Evolutionary conservation across 2,888 invertebrate species (phyloP), one percentile per base, ranked within the genome.

Genomic region (Sphinx pinastri): DNA sequence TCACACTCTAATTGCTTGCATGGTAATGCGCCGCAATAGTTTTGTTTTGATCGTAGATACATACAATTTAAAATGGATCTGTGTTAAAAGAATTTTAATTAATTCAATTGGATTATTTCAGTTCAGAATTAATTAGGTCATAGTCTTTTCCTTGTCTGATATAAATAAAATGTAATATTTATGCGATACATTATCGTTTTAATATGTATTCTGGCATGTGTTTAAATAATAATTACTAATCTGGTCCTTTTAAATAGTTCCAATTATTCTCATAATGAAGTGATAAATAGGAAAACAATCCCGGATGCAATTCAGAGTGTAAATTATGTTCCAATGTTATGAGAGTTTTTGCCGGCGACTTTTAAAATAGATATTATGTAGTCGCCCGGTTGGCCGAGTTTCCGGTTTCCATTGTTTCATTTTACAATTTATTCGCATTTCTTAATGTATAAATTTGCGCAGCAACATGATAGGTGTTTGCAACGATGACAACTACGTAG

Each of bases 401-500:
- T 63, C 63, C 63, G 63, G 63, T 63, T 63, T 63, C 63, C 63
- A 63, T 63, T 63, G 63, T 63, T 63, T 63, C 63, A 63, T 63
- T 63, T 63, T 63, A 63, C 63, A 63, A 63, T 63, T 63, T 49
- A 63, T 63, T 49, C 63, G 63, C 49, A 63, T 63, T 63, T 63
- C 63, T 63, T 49, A 63, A 63, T 49, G 63, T 63, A 63, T 63
- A 49, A 63, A 13, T 63, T 47, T 19, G 49, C 19, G 45, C 16
- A 60, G 60, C 47, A 49, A 63, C 49, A 13, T 11, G 19, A 63
- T 19, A 49, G 19, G 19, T 47, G 11, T 45, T 45, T n/a, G 16
- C 14, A 47, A 60, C 12, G 47, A 16, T 45, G 7, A 19, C 47
- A 63, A 49, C 19, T 12, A 45, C n/a, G 8, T 38, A 14, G 3